Conservation (phyloP, 2,888 invertebrate species). For the Eurytoma californica region DNA sequence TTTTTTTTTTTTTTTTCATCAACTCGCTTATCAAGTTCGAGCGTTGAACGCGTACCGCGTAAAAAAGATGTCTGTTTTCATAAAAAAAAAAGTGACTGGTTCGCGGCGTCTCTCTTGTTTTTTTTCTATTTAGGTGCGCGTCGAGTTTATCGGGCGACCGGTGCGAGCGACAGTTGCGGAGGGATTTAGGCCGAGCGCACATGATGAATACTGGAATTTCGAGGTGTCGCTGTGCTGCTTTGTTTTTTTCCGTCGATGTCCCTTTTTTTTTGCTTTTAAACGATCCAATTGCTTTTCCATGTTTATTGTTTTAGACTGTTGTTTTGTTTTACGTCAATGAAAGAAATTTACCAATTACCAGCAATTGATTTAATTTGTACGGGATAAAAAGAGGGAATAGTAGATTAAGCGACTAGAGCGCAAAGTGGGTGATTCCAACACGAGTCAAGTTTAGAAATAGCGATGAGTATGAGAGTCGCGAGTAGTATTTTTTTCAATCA, state of each 20-base stretch:
- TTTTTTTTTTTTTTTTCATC: slow-evolving; percentile 21
- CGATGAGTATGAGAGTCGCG: too few relatives aligned
- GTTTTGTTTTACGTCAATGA: too few relatives aligned
- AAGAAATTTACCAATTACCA: background rate
- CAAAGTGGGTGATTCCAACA: too few relatives aligned
- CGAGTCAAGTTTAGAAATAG: too few relatives aligned
- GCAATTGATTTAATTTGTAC: too few relatives aligned
- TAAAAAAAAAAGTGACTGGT: background rate
- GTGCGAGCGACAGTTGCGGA: slow-evolving; percentile 26
- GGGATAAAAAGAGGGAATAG: too few relatives aligned
- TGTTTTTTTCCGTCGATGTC: background rate
- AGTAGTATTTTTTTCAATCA: too few relatives aligned
- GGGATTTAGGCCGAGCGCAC: slow-evolving; percentile 21
- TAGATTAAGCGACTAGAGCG: too few relatives aligned
- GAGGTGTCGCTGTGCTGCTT: background rate
- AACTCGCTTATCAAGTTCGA: slow-evolving; percentile 25
- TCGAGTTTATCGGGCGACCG: slow-evolving; percentile 8
- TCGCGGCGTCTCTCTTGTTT: background rate
- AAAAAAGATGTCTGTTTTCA: background rate
- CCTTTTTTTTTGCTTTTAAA: background rate
- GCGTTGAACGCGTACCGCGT: background rate
- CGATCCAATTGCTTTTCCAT: too few relatives aligned
- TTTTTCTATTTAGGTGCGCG: slow-evolving; percentile 9
- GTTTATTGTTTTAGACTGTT: too few relatives aligned
- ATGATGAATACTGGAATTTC: slow-evolving; percentile 4